Evolutionary conservation across 2,797 vertebrate species (phyloP).

Genomic region (Rallus crepitans): DNA sequence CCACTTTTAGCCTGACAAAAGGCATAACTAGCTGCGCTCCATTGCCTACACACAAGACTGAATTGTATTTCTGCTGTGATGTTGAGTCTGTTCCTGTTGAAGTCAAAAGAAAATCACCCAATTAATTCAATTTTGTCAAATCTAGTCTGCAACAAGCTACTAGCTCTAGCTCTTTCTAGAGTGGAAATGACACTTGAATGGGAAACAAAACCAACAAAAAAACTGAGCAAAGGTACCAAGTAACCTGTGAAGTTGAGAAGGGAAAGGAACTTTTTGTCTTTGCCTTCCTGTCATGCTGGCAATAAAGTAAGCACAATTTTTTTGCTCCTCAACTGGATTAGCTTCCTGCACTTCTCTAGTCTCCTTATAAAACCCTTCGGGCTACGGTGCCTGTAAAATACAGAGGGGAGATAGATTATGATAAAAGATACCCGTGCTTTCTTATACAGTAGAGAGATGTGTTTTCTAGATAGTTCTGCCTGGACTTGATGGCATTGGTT

Average conservation of each 20-base stretch:
- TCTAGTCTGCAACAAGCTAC: slow-evolving; percentile 2
- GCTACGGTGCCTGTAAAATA: not conserved
- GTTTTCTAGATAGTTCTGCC: not conserved
- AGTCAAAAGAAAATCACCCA: slow-evolving; percentile 44
- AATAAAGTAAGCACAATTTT: not conserved
- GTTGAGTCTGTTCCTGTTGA: slow-evolving; percentile 3
- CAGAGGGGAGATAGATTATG: not conserved
- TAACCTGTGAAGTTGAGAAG: not conserved
- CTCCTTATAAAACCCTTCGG: not conserved
- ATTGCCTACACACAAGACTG: not conserved
- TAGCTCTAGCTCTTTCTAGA: not conserved
- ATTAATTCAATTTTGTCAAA: slow-evolving; percentile 65
- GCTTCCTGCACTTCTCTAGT: not conserved
- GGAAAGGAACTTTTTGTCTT: not conserved
- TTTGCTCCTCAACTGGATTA: not conserved
- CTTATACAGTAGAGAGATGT: not conserved
- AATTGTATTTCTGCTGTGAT: not conserved
- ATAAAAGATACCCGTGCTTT: not conserved
- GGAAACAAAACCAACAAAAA: not conserved
- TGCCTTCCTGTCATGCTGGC: not conserved
- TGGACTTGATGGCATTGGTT: not conserved
- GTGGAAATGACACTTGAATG: not conserved
- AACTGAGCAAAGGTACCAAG: not conserved
- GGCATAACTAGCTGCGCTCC: not conserved
- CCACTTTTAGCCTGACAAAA: not conserved